Evolutionary conservation across 2,797 vertebrate species (phyloP).

Genomic region (Tympanoctomys barrerae): DNA sequence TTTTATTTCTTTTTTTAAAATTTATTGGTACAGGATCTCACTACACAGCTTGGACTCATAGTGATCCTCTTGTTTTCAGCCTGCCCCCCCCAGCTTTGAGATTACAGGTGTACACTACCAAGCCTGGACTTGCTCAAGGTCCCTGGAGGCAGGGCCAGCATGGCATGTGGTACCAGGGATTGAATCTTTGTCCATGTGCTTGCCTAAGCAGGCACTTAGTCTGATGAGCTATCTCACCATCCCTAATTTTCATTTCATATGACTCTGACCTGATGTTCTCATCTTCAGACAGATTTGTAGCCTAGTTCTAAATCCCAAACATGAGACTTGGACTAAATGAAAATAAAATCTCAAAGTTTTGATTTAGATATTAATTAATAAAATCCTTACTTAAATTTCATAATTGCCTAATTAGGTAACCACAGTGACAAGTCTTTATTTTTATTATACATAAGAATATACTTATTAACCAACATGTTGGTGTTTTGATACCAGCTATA

Average conservation of each 20-base stretch:
- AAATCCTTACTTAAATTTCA: neutral
- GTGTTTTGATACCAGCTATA: neutral
- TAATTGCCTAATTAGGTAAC: neutral
- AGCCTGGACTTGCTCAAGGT: too few relatives aligned
- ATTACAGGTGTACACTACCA: too few relatives aligned
- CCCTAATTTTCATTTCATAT: neutral
- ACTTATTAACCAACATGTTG: neutral
- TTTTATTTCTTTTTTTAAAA: too few relatives aligned
- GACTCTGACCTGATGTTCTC: neutral
- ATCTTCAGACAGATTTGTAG: neutral
- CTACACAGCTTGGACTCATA: too few relatives aligned
- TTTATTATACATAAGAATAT: neutral
- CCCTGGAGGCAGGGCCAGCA: too few relatives aligned
- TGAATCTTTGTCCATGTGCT: too few relatives aligned
- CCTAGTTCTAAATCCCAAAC: conserved; percentile 3
- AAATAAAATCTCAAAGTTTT: neutral
- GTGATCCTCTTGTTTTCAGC: too few relatives aligned
- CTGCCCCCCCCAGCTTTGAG: too few relatives aligned
- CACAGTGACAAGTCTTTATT: neutral
- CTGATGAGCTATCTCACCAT: too few relatives aligned
- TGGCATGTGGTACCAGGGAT: too few relatives aligned
- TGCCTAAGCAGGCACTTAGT: too few relatives aligned
- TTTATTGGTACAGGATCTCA: too few relatives aligned
- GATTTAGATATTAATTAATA: conserved; percentile 18
- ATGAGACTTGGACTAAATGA: neutral